Conservation (phyloP, 2,888 invertebrate genomes). For the Apamea monoglypha region DNA sequence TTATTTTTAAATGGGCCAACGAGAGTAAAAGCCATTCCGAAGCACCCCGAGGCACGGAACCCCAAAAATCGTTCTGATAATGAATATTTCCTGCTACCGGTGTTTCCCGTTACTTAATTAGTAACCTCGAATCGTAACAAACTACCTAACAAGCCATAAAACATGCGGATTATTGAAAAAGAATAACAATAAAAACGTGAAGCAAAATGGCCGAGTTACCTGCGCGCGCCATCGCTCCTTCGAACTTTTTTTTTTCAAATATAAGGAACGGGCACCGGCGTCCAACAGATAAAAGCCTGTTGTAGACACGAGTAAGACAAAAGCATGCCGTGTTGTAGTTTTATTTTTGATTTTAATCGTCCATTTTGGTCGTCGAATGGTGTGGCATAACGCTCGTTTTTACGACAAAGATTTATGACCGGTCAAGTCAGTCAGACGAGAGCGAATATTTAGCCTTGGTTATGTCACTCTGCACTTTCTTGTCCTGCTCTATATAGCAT, state of each 20-base stretch:
- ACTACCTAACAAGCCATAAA: slow-evolving; percentile 87
- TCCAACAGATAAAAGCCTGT: slow-evolving; percentile 83
- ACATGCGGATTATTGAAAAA: slow-evolving; percentile 88
- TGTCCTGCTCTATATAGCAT: slow-evolving; percentile 52
- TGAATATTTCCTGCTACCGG: slow-evolving; percentile 81
- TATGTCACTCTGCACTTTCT: slow-evolving; percentile 72
- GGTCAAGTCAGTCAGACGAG: slow-evolving; percentile 62
- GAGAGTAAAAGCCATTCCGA: slow-evolving; percentile 42
- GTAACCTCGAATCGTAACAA: slow-evolving; percentile 81
- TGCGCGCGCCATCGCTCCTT: slow-evolving; percentile 82
- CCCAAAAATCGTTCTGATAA: slow-evolving; percentile 64
- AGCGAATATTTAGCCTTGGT: slow-evolving; percentile 68
- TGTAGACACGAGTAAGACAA: slow-evolving; percentile 89
- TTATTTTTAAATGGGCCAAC: slow-evolving; percentile 32
- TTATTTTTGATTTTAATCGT: slow-evolving; percentile 86
- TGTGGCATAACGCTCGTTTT: slow-evolving; percentile 77
- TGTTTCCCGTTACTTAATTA: slow-evolving; percentile 82
- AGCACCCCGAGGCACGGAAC: slow-evolving; percentile 43
- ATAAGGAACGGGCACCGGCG: slow-evolving; percentile 75
- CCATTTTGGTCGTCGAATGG: slow-evolving; percentile 79
- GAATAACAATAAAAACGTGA: slow-evolving; percentile 81
- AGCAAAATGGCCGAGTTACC: slow-evolving; percentile 86
- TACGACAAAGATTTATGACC: slow-evolving; percentile 77
- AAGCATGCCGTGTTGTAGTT: slow-evolving; percentile 84
- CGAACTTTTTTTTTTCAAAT: slow-evolving; percentile 71